Percentiles rank a stretch among this genome's conserved stretches.
These are phyloP conservation scores for Piprites chloris DNA, from an alignment of 2,113 vertebrate genomes.

Conservation along the genomic window DNA sequence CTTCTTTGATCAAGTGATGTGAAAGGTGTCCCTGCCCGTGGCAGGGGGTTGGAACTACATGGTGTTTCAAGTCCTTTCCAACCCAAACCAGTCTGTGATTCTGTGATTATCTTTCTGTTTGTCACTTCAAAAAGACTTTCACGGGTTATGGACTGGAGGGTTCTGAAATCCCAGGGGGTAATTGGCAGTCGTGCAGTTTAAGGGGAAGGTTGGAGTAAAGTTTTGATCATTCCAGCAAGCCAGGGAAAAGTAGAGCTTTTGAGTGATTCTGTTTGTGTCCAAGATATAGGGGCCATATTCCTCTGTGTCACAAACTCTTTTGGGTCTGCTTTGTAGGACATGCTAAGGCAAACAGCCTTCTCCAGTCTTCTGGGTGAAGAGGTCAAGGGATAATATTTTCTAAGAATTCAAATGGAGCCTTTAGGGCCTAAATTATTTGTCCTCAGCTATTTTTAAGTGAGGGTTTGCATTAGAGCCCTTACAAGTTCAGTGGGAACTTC, in stretches of 20 bases:
- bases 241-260: neutral
- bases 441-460: neutral
- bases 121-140: neutral
- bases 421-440: slow-evolving; percentile 16
- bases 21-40: neutral
- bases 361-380: neutral
- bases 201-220: neutral
- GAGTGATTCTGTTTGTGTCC: slow-evolving; percentile 7
- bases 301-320: neutral
- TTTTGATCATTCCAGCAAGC: slow-evolving; percentile 45
- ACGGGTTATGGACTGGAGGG: neutral
- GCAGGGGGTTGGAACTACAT: neutral
- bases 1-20: neutral
- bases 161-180: neutral
- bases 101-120: neutral
- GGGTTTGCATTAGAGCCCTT: neutral
- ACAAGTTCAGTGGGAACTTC: neutral
- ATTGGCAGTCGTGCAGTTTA: neutral
- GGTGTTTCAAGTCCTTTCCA: neutral
- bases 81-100: neutral
- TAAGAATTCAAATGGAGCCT: neutral
- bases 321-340: neutral
- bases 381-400: slow-evolving; percentile 2
- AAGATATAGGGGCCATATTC: neutral
- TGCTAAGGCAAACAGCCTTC: neutral